Evolutionary conservation across 2,888 invertebrate genomes (phyloP).

Genomic region (Tinea trinotella): DNA sequence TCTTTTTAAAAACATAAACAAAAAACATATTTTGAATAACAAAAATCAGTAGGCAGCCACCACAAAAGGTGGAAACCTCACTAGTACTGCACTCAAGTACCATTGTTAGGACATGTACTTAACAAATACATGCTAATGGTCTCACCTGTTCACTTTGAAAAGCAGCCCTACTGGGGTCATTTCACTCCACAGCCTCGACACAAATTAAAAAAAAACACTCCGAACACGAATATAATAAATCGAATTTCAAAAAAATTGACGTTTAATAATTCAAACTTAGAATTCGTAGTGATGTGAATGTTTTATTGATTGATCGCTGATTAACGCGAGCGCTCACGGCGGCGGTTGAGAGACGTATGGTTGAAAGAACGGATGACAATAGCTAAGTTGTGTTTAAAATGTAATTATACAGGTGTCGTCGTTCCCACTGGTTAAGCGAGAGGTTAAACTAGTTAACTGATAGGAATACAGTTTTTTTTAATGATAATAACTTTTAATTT

Average conservation of each 20-base stretch:
- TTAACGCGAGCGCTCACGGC: slow-evolving; percentile 42
- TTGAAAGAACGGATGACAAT: slow-evolving; percentile 43
- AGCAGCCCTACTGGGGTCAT: slow-evolving; percentile 75
- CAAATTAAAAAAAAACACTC: slow-evolving; percentile 11
- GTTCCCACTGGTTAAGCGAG: slow-evolving; percentile 44
- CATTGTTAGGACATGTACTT: slow-evolving; percentile 1
- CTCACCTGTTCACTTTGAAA: slow-evolving; percentile 74
- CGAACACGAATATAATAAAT: not conserved
- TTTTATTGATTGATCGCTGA: slow-evolving; percentile 13
- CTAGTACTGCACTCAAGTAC: not conserved
- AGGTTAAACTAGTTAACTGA: slow-evolving; percentile 22
- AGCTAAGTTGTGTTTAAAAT: slow-evolving; percentile 29
- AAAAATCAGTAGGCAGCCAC: too few species aligned
- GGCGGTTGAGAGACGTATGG: slow-evolving; percentile 48
- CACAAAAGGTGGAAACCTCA: too few species aligned
- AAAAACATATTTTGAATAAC: too few species aligned
- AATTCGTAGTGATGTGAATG: not conserved
- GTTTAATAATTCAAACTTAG: slow-evolving; percentile 20
- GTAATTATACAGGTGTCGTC: slow-evolving; percentile 49
- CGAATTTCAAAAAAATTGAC: not conserved
- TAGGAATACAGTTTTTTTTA: not conserved
- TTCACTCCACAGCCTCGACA: slow-evolving; percentile 28
- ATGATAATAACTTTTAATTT: too few species aligned
- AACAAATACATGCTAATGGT: slow-evolving; percentile 14
- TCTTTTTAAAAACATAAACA: too few species aligned